Conservation (phyloP, 2,113 vertebrate species). For the Todiramphus chloris region DNA sequence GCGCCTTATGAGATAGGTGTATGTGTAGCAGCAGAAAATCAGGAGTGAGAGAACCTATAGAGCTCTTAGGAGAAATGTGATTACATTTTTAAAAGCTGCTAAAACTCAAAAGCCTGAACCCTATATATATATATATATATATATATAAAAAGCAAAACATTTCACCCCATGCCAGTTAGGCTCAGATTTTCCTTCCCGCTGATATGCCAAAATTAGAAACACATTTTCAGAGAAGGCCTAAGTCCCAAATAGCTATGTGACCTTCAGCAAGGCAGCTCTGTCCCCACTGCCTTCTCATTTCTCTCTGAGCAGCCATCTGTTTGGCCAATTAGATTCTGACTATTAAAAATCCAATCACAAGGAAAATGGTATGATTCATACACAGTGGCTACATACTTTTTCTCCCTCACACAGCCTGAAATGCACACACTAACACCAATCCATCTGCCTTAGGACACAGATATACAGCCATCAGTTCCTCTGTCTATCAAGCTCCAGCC, state of each 20-base stretch:
- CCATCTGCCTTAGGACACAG: not conserved
- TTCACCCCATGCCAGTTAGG: not conserved
- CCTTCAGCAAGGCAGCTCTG: constrained; percentile 17
- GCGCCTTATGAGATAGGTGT: not conserved
- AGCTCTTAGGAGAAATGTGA: not conserved
- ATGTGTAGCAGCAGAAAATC: not conserved
- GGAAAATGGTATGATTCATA: not conserved
- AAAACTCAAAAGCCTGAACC: not conserved
- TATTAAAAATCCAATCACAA: constrained; percentile 2
- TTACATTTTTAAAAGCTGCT: not conserved
- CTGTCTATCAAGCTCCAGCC: not conserved
- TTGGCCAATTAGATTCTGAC: constrained; percentile 8
- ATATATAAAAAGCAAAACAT: not conserved
- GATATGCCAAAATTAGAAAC: constrained; percentile 36
- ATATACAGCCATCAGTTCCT: not conserved
- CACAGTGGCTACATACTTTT: not conserved
- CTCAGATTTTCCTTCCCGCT: constrained; percentile 2
- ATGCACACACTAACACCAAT: not conserved
- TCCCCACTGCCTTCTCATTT: not conserved
- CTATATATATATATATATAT: not conserved
- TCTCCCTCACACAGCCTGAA: not conserved
- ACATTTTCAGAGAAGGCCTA: constrained; percentile 6
- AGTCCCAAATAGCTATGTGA: not conserved
- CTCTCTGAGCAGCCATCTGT: not conserved
- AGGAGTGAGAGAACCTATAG: not conserved